Base-by-base conservation (phyloP, 1,140 invertebrate species). In the Delia radicum region DNA sequence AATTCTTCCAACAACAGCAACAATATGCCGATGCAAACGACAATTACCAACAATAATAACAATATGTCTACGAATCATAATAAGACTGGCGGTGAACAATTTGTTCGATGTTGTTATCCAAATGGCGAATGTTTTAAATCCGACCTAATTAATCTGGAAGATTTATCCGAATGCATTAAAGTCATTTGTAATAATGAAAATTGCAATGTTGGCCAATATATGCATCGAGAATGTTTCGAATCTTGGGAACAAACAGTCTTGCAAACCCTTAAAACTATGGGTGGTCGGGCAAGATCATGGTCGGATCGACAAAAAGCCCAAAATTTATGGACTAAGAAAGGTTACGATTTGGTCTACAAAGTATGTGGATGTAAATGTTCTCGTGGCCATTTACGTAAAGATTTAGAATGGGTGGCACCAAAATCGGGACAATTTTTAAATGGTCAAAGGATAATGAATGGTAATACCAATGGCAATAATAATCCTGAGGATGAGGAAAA, bases 261-360 rank as follows among this genome's bases (percentile, higher is more conserved):
- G 76, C 92, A 92, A 37, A 97, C 95, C 82, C 89, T 98, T 62
- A 95, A 96, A 82, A 93, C 93, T 7, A 96, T 94, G 87, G 95
- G 95, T 13, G 95, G 95, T 13, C 88, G 96, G 18, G 96, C 96
- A 2, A 90, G 96, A 18, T 95, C 93, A 73, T 98, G 96, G 96
- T 96, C 95, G 27, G 96, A 98, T 85, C 90, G 95, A 63, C 96
- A 98, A 87, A 90, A 96, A 18, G 91, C 94, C 78, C 96, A 98
- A 87, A 97, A 98, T 85, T 88, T 99, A 74, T 99, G 97, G 97
- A 98, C 96, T 46, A 98, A 98, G 87, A 97, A 97, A 87, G 96
- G 96, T 13, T 98, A 98, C 88, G 96, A 99, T 86, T 87, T 98
- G 82, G 95, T 96, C 1, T 95, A 93, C 84, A 95, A 95, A 84